Evolutionary conservation across 92 coral and sea anemone genomes (phyloP).

Genomic region (Porites cylindrica): DNA sequence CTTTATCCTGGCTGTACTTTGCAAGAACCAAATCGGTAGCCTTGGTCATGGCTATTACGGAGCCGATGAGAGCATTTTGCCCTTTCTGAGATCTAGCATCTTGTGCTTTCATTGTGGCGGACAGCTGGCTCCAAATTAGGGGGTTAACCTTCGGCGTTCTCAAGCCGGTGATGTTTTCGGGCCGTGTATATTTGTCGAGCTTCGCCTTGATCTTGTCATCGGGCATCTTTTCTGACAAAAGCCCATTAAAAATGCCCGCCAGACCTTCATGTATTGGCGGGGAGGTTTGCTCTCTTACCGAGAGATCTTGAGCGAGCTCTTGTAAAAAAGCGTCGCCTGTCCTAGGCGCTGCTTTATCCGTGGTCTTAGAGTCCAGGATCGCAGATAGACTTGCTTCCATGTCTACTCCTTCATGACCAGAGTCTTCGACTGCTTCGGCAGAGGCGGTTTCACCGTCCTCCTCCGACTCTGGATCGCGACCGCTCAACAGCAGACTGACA

Average conservation of each 20-base stretch:
- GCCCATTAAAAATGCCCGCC: not conserved
- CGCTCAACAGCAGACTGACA: not conserved
- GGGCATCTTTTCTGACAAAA: slow-evolving; percentile 27
- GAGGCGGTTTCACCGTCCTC: slow-evolving; percentile 23
- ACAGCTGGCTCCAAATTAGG: slow-evolving; percentile 39
- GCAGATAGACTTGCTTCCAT: slow-evolving; percentile 2
- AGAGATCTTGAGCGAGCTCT: slow-evolving; percentile 14
- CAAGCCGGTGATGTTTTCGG: slow-evolving; percentile 30
- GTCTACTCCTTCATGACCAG: not conserved
- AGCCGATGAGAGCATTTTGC: slow-evolving; percentile 32
- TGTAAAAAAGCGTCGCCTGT: not conserved
- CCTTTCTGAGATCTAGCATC: slow-evolving; percentile 33
- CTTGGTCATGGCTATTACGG: slow-evolving; percentile 31
- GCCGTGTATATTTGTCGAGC: slow-evolving; percentile 5
- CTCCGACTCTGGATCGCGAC: not conserved
- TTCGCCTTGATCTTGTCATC: not conserved
- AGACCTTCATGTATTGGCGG: slow-evolving; percentile 30
- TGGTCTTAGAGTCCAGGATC: slow-evolving; percentile 3
- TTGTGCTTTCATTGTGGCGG: slow-evolving; percentile 29
- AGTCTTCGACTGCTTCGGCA: not conserved
- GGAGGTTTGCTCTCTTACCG: slow-evolving; percentile 18
- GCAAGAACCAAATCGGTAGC: slow-evolving; percentile 29
- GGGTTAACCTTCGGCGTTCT: slow-evolving; percentile 45
- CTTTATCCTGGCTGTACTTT: slow-evolving; percentile 29
- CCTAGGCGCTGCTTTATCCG: not conserved